Percentiles rank a stretch among this genome's conserved stretches.
Evolutionary conservation across 2,113 vertebrate genomes (phyloP).

Genomic region (Fregetta grallaria): DNA sequence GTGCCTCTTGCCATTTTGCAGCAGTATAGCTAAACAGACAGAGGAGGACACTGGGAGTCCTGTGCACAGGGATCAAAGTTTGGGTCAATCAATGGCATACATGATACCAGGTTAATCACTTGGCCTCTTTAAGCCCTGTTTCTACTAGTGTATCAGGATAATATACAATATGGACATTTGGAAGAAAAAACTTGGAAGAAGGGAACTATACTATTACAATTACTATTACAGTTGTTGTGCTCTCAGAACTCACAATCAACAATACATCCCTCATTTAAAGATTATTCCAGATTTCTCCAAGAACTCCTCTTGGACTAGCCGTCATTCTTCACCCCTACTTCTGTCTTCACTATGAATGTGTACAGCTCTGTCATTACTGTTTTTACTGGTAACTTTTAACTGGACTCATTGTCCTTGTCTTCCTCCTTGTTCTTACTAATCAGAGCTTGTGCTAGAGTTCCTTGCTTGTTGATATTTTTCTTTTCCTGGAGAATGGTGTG

Average conservation of each 20-base stretch:
- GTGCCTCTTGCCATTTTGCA: background rate
- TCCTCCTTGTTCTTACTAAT: background rate
- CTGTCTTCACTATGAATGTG: background rate
- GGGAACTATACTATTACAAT: background rate
- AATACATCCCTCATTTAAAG: background rate
- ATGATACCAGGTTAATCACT: background rate
- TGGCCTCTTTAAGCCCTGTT: background rate
- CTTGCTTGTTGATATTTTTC: conserved; percentile 12
- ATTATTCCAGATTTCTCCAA: background rate
- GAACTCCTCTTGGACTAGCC: background rate
- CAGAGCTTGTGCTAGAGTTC: background rate
- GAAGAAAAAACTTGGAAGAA: background rate
- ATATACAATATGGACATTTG: background rate
- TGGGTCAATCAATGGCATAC: background rate
- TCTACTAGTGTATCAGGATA: background rate
- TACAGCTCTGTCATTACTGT: background rate
- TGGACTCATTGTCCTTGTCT: background rate
- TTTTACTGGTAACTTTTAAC: background rate
- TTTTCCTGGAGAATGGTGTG: background rate
- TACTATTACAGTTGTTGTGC: background rate
- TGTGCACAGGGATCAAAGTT: background rate
- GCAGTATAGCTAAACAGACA: background rate
- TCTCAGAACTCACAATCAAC: background rate
- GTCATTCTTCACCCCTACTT: background rate
- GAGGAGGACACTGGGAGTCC: background rate